Evolutionary conservation across 1,140 invertebrate species (phyloP), one percentile per base, ranked within the genome.

Genomic region (Frieseomelitta varia): DNA sequence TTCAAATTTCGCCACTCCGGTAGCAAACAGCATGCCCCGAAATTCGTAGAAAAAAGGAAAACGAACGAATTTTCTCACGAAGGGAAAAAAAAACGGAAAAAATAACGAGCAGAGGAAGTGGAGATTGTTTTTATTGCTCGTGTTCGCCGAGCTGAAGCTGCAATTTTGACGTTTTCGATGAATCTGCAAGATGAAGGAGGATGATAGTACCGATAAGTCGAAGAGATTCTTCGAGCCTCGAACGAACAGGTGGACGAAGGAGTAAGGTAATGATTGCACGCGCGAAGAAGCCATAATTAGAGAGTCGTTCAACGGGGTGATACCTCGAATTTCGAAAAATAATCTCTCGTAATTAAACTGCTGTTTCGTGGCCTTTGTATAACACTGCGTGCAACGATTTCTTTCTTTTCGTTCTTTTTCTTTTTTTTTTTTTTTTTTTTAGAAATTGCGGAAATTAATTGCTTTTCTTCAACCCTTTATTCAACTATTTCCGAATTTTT

Each of bases 151-250:
- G 56, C 19, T 8, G 75, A 63, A 78, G 56, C 55, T 75, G 55
- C 78, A 83, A 84, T 79, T n/a, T n/a, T 79, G 75, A 79, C 75
- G 71, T 79, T 84, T 84, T 79, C 71, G 72, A 84, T 79, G 81
- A 84, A 84, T 79, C 75, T 2, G 51, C 47, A 4, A 4, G 27
- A 21, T 2, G 6, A 10, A 1, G 1, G 0, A 17, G n/a, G 14
- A 6, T 47, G 47, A 56, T 61, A 83, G 78, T 71, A 83, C 78
- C 68, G 75, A 83, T 83, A 83, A 83, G 81, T 83, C 65, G 81
- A 34, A 77, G 79, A 83, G 75, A 79, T 83, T 47, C 17, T n/a
- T 53, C 56, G 17, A 27, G n/a, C 53, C 24, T 15, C 21, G 47
- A 34, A 34, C 30, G 47, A 34, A 34, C 30, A 21, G 39, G 34